These are phyloP conservation scores for Sarcophilus harrisii DNA, from an alignment of 2,797 vertebrate genomes.

Conservation along the genomic window DNA sequence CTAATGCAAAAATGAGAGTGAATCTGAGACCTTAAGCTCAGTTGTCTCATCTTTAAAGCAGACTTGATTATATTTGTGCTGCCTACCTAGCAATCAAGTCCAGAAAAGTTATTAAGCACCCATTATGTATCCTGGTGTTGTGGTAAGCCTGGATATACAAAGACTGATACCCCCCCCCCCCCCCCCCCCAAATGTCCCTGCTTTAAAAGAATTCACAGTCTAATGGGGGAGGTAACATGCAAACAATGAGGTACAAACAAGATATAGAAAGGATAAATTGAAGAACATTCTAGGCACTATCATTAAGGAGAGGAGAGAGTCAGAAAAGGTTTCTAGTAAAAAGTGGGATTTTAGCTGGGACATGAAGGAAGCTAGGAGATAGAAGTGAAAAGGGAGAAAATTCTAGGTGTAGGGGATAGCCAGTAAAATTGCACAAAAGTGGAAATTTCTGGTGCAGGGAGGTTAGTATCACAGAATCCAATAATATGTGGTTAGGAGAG, in stretches of 20 bases:
- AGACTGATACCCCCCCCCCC: fast-evolving
- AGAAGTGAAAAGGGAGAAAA: background rate
- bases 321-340: background rate
- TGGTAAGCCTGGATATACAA: background rate
- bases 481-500: background rate
- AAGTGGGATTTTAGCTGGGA: background rate
- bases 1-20: background rate
- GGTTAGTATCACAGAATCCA: background rate
- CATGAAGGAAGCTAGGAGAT: background rate
- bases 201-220: background rate
- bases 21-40: background rate
- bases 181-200: background rate
- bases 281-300: background rate
- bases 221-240: background rate
- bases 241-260: background rate
- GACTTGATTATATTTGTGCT: background rate
- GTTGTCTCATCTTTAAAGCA: background rate
- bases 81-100: background rate
- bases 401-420: background rate
- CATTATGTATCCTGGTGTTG: background rate
- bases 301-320: background rate
- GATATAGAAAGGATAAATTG: background rate
- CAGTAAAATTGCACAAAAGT: background rate
- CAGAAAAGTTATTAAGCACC: background rate
- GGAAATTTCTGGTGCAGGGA: background rate